Evolutionary conservation across 2,888 invertebrate genomes (phyloP), one percentile per base, ranked within the genome.

Genomic region (Hemaris fuciformis): DNA sequence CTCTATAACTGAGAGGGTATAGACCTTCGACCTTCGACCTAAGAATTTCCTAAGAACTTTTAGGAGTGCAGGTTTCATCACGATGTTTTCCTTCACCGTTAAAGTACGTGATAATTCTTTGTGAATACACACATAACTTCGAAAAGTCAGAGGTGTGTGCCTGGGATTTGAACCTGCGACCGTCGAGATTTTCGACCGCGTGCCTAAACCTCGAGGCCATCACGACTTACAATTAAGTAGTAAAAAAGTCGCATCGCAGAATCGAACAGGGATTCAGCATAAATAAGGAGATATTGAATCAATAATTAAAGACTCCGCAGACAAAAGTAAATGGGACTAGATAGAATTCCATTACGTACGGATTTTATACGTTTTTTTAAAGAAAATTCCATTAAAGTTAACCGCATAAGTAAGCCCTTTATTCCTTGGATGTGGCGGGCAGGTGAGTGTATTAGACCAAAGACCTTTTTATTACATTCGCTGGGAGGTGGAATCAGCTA

Each of bases 271-370:
- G 13, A 46, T n/a, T 3, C 53, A 4, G 8, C 10, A 18, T 27
- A 53, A 53, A 53, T 27, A 53, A 53, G 53, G 27, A 18, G 38
- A 53, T 42, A 23, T 27, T 8, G 42, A 31, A 42, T 56, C 27
- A 20, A 23, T 38, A 64, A 58, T 64, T 57, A 25, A 65, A 64
- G 46, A 64, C 34, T 62, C 48, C 48, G 59, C 65, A 57, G 48
- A 58, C 63, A 64, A 58, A 62, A 60, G 57, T 65, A 63, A 65
- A 68, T 64, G 67, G 42, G 63, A 60, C 62, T 57, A 62, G 31
- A 62, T 61, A 63, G 63, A 63, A 63, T 68, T 64, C 64, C 63
- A 67, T 68, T 72, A 69, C 63, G 57, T 67, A 67, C 62, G 64
- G 65, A 60, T 61, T 61, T 60, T 38, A 58, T 70, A 67, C 64